These are phyloP conservation scores for Colossoma macropomum DNA, from an alignment of 2,113 vertebrate genomes.

Conservation along the genomic window DNA sequence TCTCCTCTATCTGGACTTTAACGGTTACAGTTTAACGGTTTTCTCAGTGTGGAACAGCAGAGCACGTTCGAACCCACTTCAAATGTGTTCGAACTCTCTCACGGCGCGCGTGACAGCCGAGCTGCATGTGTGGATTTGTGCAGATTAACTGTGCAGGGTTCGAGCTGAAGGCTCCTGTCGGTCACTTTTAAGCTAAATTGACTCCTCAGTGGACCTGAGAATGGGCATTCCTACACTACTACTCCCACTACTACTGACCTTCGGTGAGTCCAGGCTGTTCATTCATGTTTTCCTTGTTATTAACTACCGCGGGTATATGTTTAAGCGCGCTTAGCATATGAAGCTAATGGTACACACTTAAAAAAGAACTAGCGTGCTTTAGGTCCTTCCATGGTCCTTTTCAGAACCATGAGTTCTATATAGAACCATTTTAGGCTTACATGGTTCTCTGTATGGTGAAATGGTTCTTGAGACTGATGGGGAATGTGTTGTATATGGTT, in stretches of 20 bases:
- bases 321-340: no score
- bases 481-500: no score
- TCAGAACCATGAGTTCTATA: no score
- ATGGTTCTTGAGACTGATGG: no score
- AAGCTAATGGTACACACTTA: no score
- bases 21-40: background rate
- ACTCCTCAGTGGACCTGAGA: background rate
- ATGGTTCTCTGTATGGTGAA: no score
- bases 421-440: no score
- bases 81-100: no score
- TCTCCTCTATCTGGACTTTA: background rate
- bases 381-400: no score
- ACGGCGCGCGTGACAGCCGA: background rate
- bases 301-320: no score
- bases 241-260: conserved; percentile 4
- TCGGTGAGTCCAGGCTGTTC: conserved; percentile 33
- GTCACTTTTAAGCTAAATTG: background rate
- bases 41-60: background rate
- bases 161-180: background rate
- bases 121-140: background rate
- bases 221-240: conserved; percentile 10
- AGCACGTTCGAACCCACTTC: no score
- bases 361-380: no score
- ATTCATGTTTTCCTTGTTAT: background rate
- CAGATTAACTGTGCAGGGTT: background rate